Evolutionary conservation across 2,113 vertebrate genomes (phyloP).

Genomic region (Lates calcarifer): DNA sequence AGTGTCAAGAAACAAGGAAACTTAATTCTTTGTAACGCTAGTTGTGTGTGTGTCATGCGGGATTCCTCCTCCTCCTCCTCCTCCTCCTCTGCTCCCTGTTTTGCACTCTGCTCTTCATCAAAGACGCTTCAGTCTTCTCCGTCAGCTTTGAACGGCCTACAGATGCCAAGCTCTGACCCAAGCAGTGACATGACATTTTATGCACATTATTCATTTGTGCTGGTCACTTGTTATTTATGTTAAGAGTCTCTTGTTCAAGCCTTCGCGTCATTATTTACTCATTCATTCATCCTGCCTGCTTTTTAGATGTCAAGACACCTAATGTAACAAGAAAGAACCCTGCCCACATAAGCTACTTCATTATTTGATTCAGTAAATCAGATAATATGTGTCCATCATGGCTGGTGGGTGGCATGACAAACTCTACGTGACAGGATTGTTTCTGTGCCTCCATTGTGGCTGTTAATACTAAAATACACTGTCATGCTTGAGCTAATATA

Average conservation of each 20-base stretch:
- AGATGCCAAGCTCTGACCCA: constrained; percentile 61
- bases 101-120: constrained; percentile 66
- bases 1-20: constrained; percentile 83
- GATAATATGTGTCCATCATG: neutral
- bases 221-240: constrained; percentile 52
- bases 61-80: constrained; percentile 67
- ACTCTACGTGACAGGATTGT: neutral
- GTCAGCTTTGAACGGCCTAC: constrained; percentile 71
- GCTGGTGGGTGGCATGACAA: neutral
- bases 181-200: constrained; percentile 69
- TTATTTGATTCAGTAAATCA: constrained; percentile 15
- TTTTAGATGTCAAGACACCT: constrained; percentile 23
- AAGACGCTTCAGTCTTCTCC: constrained; percentile 67
- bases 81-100: constrained; percentile 59
- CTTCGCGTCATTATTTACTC: constrained; percentile 1
- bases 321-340: constrained; percentile 24
- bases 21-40: constrained; percentile 69
- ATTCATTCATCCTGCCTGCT: constrained; percentile 21
- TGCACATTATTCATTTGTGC: constrained; percentile 61
- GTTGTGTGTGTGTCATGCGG: constrained; percentile 36
- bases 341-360: constrained; percentile 21
- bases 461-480: neutral
- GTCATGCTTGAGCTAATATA: neutral
- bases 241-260: constrained; percentile 59
- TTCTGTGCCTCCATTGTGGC: neutral